These are phyloP conservation scores for Cheilosia grossa DNA, from an alignment of 2,888 invertebrate species.

Conservation along the genomic window DNA sequence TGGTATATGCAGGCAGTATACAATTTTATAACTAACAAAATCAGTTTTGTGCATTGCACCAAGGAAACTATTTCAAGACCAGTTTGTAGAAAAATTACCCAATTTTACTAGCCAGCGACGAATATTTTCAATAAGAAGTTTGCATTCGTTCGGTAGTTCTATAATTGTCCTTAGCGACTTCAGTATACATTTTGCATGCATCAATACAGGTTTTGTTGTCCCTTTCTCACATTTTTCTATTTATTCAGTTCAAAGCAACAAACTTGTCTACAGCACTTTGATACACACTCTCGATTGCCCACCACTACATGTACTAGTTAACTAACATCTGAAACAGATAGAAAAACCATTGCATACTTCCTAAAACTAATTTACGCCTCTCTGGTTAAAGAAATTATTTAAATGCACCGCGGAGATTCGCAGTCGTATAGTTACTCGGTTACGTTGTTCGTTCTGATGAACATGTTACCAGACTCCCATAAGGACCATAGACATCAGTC, in stretches of 20 bases:
- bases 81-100: too few relatives aligned
- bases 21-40: neutral
- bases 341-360: neutral
- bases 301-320: neutral
- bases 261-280: neutral
- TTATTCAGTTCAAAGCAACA: too few relatives aligned
- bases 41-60: too few relatives aligned
- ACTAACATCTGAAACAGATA: neutral
- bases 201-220: too few relatives aligned
- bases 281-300: neutral
- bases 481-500: slow-evolving; percentile 66
- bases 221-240: too few relatives aligned
- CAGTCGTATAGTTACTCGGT: slow-evolving; percentile 23
- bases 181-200: too few relatives aligned
- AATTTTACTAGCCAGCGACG: too few relatives aligned
- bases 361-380: slow-evolving; percentile 32
- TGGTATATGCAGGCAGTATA: neutral
- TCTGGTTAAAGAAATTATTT: slow-evolving; percentile 23
- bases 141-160: too few relatives aligned
- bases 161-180: too few relatives aligned
- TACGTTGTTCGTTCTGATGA: slow-evolving; percentile 39
- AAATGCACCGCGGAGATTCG: slow-evolving; percentile 42
- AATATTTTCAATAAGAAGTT: too few relatives aligned
- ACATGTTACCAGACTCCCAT: slow-evolving; percentile 62
- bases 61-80: too few relatives aligned